These are phyloP conservation scores for Epinephelus moara DNA, from an alignment of 2,113 vertebrate species.

Conservation along the genomic window DNA sequence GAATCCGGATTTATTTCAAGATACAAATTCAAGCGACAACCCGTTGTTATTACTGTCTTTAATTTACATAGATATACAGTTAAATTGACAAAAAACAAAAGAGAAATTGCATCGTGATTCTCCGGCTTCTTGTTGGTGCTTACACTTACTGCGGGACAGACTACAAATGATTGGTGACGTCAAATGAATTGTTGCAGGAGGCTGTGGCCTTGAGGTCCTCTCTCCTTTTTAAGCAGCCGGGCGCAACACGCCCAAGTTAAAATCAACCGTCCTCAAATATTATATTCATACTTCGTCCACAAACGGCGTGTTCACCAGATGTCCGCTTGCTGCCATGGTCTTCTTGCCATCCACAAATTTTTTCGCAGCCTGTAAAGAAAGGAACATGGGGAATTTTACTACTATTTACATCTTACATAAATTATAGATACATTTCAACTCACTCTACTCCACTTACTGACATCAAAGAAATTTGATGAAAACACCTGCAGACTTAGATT, in stretches of 20 bases:
- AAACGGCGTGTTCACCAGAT: constrained; percentile 90
- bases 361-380: constrained; percentile 89
- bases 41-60: constrained; percentile 58
- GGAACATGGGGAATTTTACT: too few relatives aligned
- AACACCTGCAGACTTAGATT: background rate
- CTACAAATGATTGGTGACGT: constrained; percentile 44
- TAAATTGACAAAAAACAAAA: constrained; percentile 35
- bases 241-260: constrained; percentile 35
- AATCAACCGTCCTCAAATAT: constrained; percentile 9
- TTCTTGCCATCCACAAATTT: constrained; percentile 92
- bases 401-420: too few relatives aligned
- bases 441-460: background rate
- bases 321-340: constrained; percentile 90
- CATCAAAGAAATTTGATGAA: background rate
- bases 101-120: constrained; percentile 25
- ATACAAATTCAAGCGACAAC: constrained; percentile 12
- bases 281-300: constrained; percentile 86
- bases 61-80: constrained; percentile 83
- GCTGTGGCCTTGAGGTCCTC: constrained; percentile 31
- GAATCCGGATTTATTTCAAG: constrained; percentile 1
- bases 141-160: constrained; percentile 50
- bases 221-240: constrained; percentile 34
- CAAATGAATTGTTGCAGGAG: constrained; percentile 42
- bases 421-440: too few relatives aligned
- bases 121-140: constrained; percentile 19